Percentiles rank a stretch among this genome's conserved stretches.
These are phyloP conservation scores for Amphimedon queenslandica DNA, from an alignment of 37 sponge, comb jelly and placozoan species.

Conservation along the genomic window DNA sequence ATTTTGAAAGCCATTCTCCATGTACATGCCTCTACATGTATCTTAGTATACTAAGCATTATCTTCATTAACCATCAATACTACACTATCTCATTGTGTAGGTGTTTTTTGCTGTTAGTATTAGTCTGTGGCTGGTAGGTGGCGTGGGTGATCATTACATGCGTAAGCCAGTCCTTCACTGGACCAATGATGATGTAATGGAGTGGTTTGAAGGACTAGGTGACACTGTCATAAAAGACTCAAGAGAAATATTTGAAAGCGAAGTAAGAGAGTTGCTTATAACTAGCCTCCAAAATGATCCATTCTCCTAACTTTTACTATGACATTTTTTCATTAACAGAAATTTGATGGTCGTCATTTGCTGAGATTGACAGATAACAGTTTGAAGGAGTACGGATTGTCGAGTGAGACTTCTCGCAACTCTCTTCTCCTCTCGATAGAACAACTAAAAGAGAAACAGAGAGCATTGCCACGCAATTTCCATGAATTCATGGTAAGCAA, in stretches of 20 bases:
- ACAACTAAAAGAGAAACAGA: conserved; percentile 9
- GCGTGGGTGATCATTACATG: conserved; percentile 31
- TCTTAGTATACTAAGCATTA: too few species aligned
- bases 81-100: too few species aligned
- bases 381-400: conserved; percentile 16
- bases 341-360: conserved; percentile 42
- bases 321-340: conserved; percentile 16
- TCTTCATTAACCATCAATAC: too few species aligned
- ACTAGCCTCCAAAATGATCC: too few species aligned
- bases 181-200: conserved; percentile 30
- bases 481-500: conserved; percentile 50
- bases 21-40: too few species aligned
- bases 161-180: conserved; percentile 36
- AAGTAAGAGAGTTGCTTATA: conserved; percentile 17
- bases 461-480: conserved; percentile 31
- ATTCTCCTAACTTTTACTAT: not conserved
- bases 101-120: too few species aligned
- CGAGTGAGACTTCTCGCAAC: conserved; percentile 2
- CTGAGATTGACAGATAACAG: conserved; percentile 2
- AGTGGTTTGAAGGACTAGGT: conserved; percentile 51
- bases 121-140: conserved; percentile 9
- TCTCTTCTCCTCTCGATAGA: conserved; percentile 25
- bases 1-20: too few species aligned
- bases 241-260: conserved; percentile 14
- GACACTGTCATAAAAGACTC: conserved; percentile 28